Conservation (phyloP, 2,113 vertebrate species). For the Crocuta crocuta region DNA sequence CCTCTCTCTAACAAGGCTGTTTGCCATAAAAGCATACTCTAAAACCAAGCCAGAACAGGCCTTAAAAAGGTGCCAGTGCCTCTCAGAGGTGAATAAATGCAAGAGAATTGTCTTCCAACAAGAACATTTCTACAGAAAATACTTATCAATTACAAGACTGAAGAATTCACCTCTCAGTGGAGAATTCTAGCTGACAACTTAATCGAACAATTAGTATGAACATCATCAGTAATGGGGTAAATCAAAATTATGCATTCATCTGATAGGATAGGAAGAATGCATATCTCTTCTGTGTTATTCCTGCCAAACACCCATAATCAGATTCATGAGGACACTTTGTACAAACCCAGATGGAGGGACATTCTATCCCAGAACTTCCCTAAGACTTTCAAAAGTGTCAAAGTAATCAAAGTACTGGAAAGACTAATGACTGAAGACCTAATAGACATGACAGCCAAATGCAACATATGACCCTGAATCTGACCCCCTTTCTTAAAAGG, state of each 20-base stretch:
- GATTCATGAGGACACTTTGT: not conserved
- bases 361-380: not conserved
- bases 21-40: not conserved
- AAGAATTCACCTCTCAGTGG: not conserved
- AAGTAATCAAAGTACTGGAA: not conserved
- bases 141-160: not conserved
- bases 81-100: not conserved
- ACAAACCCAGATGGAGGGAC: not conserved
- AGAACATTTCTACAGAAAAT: not conserved
- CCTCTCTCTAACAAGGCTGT: not conserved
- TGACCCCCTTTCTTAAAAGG: not conserved
- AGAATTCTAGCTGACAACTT: not conserved
- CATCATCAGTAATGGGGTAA: not conserved
- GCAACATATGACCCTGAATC: not conserved
- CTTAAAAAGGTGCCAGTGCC: not conserved
- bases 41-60: not conserved
- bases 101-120: not conserved
- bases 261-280: not conserved
- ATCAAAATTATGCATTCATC: not conserved
- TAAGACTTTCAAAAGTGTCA: not conserved
- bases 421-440: not conserved
- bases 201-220: not conserved
- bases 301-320: not conserved
- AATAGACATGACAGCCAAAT: not conserved
- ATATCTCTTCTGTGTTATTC: not conserved